phyloP scores from a whole-genome alignment of 1,140 invertebrate species.

The Anastrepha ludens region DNA sequence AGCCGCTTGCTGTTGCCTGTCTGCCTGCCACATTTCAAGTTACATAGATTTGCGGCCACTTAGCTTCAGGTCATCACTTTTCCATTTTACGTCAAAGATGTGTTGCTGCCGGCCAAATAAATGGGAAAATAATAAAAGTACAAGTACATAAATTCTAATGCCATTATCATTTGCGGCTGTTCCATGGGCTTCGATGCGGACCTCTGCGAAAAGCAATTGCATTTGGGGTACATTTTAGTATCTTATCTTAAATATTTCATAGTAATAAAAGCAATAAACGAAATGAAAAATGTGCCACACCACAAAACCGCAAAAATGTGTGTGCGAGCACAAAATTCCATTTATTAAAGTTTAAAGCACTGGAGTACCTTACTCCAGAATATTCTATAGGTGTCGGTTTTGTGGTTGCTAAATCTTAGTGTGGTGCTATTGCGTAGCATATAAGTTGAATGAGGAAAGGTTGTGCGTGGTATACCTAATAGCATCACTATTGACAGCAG shows the following conservation, averaged over 20 bases:
- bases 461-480: too few species aligned
- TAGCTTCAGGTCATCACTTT: conserved; percentile 18
- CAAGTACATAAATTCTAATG: conserved; percentile 23
- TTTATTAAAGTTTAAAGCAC: too few species aligned
- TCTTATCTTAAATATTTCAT: conserved; percentile 25
- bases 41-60: not conserved
- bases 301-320: not conserved
- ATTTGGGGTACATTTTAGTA: not conserved
- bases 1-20: not conserved
- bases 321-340: too few species aligned
- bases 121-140: conserved; percentile 39
- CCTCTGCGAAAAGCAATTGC: not conserved
- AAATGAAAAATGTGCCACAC: conserved; percentile 22
- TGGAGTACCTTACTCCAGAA: too few species aligned
- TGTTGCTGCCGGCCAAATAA: not conserved
- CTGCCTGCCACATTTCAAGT: too few species aligned
- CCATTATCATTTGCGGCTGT: conserved; percentile 1
- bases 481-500: too few species aligned
- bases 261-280: conserved; percentile 29
- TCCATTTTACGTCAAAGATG: conserved; percentile 10
- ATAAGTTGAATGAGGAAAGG: too few species aligned
- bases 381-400: too few species aligned
- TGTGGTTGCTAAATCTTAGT: too few species aligned
- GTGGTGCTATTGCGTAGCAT: too few species aligned
- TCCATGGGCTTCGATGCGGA: not conserved